A percentile compares a stretch with the other conserved stretches of the same genome.
These are phyloP conservation scores for Sebastes minor DNA, from an alignment of 2,797 vertebrate species.

Conservation along the genomic window DNA sequence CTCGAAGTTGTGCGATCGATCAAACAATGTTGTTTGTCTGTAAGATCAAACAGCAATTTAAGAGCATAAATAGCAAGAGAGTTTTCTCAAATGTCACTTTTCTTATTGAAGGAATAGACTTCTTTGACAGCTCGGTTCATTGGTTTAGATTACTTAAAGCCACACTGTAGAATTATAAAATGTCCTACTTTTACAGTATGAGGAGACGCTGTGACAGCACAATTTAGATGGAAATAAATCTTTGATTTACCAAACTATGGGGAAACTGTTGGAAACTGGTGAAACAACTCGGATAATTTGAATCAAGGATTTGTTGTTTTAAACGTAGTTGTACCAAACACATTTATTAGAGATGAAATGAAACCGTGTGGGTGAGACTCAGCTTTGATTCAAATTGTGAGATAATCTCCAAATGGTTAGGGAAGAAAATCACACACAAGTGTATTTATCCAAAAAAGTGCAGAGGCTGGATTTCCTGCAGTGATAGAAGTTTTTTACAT, in stretches of 20 bases:
- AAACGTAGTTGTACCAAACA: neutral
- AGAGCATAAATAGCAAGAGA: neutral
- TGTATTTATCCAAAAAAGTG: neutral
- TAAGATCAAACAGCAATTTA: constrained; percentile 7
- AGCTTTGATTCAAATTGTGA: neutral
- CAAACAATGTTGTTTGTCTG: constrained; percentile 1
- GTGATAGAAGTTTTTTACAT: neutral
- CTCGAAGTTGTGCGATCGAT: constrained; percentile 5
- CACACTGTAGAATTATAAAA: neutral
- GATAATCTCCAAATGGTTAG: neutral
- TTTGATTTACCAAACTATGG: neutral
- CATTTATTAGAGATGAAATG: neutral
- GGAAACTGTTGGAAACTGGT: neutral
- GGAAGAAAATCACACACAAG: neutral
- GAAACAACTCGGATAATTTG: neutral
- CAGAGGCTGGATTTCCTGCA: neutral
- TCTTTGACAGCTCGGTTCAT: neutral
- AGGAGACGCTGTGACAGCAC: neutral
- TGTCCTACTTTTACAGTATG: neutral
- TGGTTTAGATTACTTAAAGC: neutral
- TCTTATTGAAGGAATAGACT: neutral
- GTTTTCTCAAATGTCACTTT: neutral
- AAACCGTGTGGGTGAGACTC: neutral
- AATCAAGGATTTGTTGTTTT: neutral
- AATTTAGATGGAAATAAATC: neutral